Evolutionary conservation across 1,140 invertebrate genomes (phyloP).

Genomic region (Drosophila nasuta): DNA sequence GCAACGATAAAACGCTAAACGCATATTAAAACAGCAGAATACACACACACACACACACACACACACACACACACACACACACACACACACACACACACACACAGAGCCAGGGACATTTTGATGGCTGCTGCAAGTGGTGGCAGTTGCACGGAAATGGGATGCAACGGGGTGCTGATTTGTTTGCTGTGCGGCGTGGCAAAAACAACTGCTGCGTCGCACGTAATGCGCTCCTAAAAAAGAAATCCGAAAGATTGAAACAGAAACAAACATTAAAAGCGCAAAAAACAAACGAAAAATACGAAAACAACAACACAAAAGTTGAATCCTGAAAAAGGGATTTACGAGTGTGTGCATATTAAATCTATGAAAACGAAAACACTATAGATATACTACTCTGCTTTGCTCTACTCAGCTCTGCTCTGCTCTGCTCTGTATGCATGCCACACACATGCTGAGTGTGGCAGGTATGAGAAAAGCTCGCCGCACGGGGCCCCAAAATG

Average conservation of each 20-base stretch:
- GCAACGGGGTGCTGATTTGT: constrained; percentile 53
- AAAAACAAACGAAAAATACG: constrained; percentile 30
- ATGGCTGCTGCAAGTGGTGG: constrained; percentile 25
- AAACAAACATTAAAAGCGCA: constrained; percentile 44
- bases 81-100: constrained; percentile 22
- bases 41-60: constrained; percentile 18
- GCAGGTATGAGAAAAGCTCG: neutral
- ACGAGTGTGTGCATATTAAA: constrained; percentile 76
- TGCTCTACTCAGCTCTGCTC: no score
- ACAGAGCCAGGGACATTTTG: constrained; percentile 38
- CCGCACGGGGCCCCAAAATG: constrained; percentile 30
- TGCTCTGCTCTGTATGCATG: neutral
- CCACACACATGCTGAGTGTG: constrained; percentile 24
- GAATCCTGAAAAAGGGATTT: constrained; percentile 66
- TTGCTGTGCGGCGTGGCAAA: constrained; percentile 34
- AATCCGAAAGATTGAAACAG: constrained; percentile 39
- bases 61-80: constrained; percentile 21
- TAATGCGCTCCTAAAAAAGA: constrained; percentile 48
- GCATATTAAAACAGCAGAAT: constrained; percentile 67
- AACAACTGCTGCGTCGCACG: constrained; percentile 46
- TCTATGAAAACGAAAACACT: constrained; percentile 56
- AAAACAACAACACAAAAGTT: constrained; percentile 49
- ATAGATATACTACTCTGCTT: constrained; percentile 5
- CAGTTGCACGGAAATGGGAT: neutral
- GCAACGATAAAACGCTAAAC: constrained; percentile 69